Evolutionary conservation across 2,113 vertebrate species (phyloP).

Genomic region (Otocyon megalotis): DNA sequence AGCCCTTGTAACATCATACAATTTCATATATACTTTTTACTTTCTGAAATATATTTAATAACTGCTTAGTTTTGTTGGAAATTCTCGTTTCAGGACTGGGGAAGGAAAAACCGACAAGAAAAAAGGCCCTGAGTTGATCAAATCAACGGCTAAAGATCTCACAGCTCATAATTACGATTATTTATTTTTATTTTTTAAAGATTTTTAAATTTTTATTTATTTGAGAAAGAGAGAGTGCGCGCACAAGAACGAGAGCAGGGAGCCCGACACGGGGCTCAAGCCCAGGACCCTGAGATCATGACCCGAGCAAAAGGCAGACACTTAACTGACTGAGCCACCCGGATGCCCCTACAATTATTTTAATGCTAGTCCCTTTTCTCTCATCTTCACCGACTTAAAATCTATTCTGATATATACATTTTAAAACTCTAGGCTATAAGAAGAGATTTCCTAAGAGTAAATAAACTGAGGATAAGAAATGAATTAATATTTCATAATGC

Average conservation of each 20-base stretch:
- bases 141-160: conserved; percentile 8
- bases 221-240: no score
- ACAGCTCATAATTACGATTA: neutral
- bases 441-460: conserved; percentile 17
- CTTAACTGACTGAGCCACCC: no score
- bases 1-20: neutral
- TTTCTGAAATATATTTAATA: conserved; percentile 24
- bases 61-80: neutral
- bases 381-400: neutral
- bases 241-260: no score
- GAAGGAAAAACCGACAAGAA: neutral
- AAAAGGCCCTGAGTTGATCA: neutral
- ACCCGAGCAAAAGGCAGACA: no score
- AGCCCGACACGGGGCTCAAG: no score
- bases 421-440: neutral
- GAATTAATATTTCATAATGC: neutral
- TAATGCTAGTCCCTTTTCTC: neutral
- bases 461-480: neutral
- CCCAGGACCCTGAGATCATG: no score
- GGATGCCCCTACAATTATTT: neutral
- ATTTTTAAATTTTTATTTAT: no score
- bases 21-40: neutral
- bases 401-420: neutral
- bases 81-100: neutral
- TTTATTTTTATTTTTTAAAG: no score